Conservation (phyloP, 2,113 vertebrate species). For the Hepsetus odoe region DNA sequence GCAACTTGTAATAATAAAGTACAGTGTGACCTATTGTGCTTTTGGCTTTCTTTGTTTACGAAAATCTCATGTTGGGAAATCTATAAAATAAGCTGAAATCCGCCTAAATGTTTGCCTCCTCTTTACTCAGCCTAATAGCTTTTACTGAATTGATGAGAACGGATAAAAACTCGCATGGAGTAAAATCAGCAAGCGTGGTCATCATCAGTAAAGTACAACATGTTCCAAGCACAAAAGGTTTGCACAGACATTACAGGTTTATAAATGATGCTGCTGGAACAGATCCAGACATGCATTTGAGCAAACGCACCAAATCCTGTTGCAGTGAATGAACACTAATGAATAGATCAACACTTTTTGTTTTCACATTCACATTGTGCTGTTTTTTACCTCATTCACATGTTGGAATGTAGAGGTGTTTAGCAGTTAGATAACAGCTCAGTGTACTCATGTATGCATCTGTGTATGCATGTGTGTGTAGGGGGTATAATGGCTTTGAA, state of each 20-base stretch:
- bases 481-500: constrained; percentile 19
- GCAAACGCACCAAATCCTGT: constrained; percentile 3
- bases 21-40: not conserved
- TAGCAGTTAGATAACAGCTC: constrained; percentile 12
- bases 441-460: constrained; percentile 6
- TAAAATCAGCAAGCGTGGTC: not conserved
- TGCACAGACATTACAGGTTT: not conserved
- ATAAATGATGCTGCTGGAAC: not conserved
- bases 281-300: no score
- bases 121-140: constrained; percentile 1
- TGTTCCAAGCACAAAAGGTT: not conserved
- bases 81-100: not conserved
- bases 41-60: no score
- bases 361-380: constrained; percentile 9
- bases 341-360: not conserved
- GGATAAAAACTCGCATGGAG: not conserved
- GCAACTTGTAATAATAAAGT: no score
- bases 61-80: not conserved
- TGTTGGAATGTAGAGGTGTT: constrained; percentile 1
- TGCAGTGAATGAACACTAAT: not conserved
- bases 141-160: not conserved
- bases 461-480: not conserved
- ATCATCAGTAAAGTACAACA: not conserved
- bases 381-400: constrained; percentile 1
- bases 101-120: not conserved